These are phyloP conservation scores for Prinia subflava DNA, from an alignment of 2,113 vertebrate genomes.

Conservation along the genomic window DNA sequence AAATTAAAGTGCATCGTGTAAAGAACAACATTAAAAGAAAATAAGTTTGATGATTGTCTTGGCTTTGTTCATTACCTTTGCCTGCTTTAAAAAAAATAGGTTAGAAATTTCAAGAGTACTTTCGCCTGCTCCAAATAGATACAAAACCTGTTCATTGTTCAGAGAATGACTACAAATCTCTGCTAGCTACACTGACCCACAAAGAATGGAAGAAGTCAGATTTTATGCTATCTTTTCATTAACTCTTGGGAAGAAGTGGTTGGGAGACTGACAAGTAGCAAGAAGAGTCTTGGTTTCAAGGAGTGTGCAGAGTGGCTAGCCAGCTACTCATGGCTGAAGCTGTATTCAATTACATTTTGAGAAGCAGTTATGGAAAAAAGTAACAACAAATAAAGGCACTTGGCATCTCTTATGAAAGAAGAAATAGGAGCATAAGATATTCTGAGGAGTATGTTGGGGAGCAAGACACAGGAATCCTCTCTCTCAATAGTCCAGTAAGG, in stretches of 20 bases:
- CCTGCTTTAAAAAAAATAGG: not conserved
- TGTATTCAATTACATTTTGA: not conserved
- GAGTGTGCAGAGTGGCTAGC: not conserved
- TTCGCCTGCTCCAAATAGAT: not conserved
- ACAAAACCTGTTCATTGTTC: not conserved
- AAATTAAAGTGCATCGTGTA: not conserved
- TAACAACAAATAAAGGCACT: not conserved
- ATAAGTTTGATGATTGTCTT: not conserved
- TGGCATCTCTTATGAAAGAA: not conserved
- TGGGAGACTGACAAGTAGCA: not conserved
- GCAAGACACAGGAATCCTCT: not conserved
- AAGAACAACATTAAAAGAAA: not conserved
- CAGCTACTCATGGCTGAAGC: not conserved
- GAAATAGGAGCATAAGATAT: not conserved
- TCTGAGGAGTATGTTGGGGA: not conserved
- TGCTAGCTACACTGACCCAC: not conserved
- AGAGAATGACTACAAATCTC: not conserved
- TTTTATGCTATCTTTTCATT: not conserved
- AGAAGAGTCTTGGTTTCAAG: not conserved
- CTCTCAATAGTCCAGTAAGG: not conserved
- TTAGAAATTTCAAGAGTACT: not conserved
- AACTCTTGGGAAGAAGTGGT: not conserved
- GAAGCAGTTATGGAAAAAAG: not conserved
- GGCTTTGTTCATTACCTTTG: not conserved
- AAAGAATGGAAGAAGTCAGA: not conserved